Percentiles rank a stretch among this genome's conserved stretches.
These are phyloP conservation scores for Psilopsiagon aymara DNA, from an alignment of 2,113 vertebrate species.

Conservation along the genomic window DNA sequence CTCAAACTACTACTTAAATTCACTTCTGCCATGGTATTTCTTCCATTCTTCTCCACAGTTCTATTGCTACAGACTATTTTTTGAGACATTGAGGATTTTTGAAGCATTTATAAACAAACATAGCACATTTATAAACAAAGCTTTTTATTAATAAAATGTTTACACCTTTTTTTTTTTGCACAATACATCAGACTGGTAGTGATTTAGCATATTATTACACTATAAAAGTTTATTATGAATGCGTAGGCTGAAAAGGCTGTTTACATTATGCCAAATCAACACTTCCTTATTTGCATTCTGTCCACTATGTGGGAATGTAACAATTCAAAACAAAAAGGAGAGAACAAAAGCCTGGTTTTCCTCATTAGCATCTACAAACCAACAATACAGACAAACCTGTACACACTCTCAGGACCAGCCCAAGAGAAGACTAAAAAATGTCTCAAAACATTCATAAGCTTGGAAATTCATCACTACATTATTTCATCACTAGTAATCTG, in stretches of 20 bases:
- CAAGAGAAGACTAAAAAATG: constrained; percentile 79
- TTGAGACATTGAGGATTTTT: background rate
- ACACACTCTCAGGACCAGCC: constrained; percentile 89
- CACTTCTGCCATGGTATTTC: background rate
- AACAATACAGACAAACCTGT: constrained; percentile 76
- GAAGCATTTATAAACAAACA: constrained; percentile 22
- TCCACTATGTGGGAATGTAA: constrained; percentile 41
- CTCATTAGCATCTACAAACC: constrained; percentile 77
- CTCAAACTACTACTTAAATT: background rate
- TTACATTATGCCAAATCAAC: constrained; percentile 65
- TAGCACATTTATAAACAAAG: constrained; percentile 71
- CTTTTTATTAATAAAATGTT: constrained; percentile 89
- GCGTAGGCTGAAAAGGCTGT: constrained; percentile 63
- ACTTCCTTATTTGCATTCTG: constrained; percentile 53
- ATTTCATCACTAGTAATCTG: constrained; percentile 39
- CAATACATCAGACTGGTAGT: constrained; percentile 74
- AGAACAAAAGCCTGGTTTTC: constrained; percentile 64
- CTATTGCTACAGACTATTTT: background rate
- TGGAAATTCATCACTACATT: constrained; percentile 57
- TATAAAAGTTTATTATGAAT: constrained; percentile 69
- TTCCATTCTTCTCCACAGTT: background rate
- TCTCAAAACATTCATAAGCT: constrained; percentile 65
- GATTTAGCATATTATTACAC: constrained; percentile 69
- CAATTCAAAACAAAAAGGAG: constrained; percentile 39
- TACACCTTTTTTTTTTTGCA: constrained; percentile 78